These are phyloP conservation scores for Hippocampus comes DNA, from an alignment of 2,113 vertebrate genomes.

Conservation along the genomic window DNA sequence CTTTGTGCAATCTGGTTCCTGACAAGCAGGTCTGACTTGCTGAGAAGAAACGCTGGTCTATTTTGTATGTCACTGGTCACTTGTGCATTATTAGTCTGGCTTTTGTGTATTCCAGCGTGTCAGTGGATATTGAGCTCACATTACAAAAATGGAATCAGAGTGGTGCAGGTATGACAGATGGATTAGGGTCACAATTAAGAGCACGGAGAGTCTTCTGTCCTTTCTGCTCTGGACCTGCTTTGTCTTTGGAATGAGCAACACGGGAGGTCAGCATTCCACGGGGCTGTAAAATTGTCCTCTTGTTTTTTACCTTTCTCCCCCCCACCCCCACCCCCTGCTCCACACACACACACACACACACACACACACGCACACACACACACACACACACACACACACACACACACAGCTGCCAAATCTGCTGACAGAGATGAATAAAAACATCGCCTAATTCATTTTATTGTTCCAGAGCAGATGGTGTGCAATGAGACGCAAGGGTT, in stretches of 20 bases:
- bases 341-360: neutral
- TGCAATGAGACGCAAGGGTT: constrained; percentile 36
- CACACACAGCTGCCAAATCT: constrained; percentile 14
- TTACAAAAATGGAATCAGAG: constrained; percentile 63
- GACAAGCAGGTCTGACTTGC: no score
- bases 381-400: no score
- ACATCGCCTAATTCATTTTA: constrained; percentile 41
- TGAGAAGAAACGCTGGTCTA: constrained; percentile 2
- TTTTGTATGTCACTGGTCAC: constrained; percentile 53
- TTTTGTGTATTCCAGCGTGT: constrained; percentile 45
- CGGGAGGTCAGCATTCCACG: constrained; percentile 39
- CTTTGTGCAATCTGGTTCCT: no score
- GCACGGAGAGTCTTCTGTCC: constrained; percentile 49
- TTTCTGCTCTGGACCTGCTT: constrained; percentile 54
- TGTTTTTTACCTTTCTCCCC: neutral
- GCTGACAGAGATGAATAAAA: constrained; percentile 33
- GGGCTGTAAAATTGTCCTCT: constrained; percentile 38
- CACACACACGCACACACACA: no score
- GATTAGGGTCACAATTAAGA: constrained; percentile 64
- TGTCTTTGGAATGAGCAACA: constrained; percentile 55
- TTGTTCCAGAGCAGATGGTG: constrained; percentile 64
- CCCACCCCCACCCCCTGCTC: neutral
- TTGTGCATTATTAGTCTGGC: constrained; percentile 51
- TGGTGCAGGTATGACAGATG: constrained; percentile 67
- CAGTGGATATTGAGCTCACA: constrained; percentile 37